Base-by-base conservation (phyloP, 2,797 vertebrate genomes). In the Enteromius trimaculatus region DNA sequence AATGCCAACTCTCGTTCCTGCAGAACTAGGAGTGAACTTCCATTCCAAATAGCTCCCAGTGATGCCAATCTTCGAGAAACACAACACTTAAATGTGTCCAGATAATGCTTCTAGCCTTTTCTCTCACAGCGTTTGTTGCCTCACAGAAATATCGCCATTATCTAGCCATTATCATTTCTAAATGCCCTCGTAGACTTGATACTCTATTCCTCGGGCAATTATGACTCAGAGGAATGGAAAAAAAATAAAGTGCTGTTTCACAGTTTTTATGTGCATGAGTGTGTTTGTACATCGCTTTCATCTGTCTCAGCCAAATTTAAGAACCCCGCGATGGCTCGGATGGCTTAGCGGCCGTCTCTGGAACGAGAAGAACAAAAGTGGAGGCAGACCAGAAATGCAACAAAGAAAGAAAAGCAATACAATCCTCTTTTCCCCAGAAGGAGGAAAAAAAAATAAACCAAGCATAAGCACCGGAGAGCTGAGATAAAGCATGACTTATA, bases 71-170 rank as follows among this genome's bases (percentile, higher is more conserved):
- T 76, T 39, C 7, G 31, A 58, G 34, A 58, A 76, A 76, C 53
- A 76, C 53, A 76, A 58, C 31, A 76, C 74, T 78, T 78, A 79
- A 79, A 79, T 51, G 19, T 66, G 62, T 79, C 47, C 62, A 68
- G 77, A 66, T 37, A 60, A 66, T n/a, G 62, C 62, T 53, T 53
- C 29, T 23, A 65, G 23, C 76, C 42, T 70, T 79, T 42, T 13
- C 65, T 53, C 64, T 51, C 29, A n/a, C 8, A 53, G 14, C 0
- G 21, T 79, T 69, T 79, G 19, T 66, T n/a, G 62, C 16, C 62
- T 39, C 31, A 1, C 9, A 55, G 49, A 79, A 79, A 79, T 23
- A 55, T 53, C 0, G 1, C n/a, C 64, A 66, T 65, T 69, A 68
- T 53, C 21, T 26, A 16, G 19, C 39, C 76, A 78, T 78, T 64